These are phyloP conservation scores for Pseudachorutes palmiensis DNA, from an alignment of 1,140 invertebrate species.

Conservation along the genomic window DNA sequence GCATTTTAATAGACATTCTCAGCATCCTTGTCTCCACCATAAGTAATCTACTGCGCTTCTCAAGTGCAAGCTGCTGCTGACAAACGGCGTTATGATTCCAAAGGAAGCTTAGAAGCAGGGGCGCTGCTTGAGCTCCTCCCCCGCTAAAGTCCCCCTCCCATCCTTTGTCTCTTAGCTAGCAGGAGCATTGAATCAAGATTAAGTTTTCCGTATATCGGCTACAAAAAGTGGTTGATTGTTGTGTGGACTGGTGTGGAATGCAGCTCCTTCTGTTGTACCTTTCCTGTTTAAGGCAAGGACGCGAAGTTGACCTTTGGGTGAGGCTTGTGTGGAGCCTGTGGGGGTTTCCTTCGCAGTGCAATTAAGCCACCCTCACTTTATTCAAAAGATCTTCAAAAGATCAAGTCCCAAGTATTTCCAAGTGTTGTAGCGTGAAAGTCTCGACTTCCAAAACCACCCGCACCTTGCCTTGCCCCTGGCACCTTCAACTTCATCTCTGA, in stretches of 20 bases:
- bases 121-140: no score
- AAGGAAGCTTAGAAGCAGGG: no score
- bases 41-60: not conserved
- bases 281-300: conserved; percentile 9
- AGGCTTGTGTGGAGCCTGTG: conserved; percentile 9
- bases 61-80: not conserved
- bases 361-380: conserved; percentile 9
- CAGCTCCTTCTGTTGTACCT: not conserved
- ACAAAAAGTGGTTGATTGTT: not conserved
- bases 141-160: not conserved
- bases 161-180: not conserved
- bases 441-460: no score
- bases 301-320: conserved; percentile 9
- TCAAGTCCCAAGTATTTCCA: no score
- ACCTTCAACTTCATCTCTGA: no score
- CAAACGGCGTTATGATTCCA: no score
- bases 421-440: no score
- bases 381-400: not conserved
- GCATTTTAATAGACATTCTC: not conserved
- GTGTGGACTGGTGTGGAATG: not conserved
- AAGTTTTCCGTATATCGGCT: no score
- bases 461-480: no score
- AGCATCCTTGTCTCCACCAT: not conserved
- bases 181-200: not conserved
- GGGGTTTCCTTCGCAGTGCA: not conserved